Conservation (phyloP, 2,888 invertebrate species). For the Dasysyrphus tricinctus region DNA sequence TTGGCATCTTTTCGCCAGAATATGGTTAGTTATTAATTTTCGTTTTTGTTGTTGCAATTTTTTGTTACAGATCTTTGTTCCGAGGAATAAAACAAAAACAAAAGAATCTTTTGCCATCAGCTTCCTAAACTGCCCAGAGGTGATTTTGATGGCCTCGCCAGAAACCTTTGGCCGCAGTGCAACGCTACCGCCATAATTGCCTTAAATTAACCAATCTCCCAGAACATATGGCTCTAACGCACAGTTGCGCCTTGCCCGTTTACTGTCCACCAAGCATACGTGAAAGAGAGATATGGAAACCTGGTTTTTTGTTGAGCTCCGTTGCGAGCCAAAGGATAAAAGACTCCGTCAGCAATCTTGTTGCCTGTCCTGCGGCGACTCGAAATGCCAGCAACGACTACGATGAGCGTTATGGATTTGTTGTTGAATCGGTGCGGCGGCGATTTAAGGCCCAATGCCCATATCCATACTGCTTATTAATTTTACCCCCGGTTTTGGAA, state of each 20-base stretch:
- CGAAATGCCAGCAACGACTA: slow-evolving; percentile 81
- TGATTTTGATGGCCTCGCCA: slow-evolving; percentile 74
- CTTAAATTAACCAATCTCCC: slow-evolving; percentile 76
- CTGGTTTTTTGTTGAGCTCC: slow-evolving; percentile 29
- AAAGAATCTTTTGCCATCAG: slow-evolving; percentile 14
- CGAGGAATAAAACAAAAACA: slow-evolving; percentile 17
- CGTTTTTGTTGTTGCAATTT: slow-evolving; percentile 76
- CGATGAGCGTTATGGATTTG: slow-evolving; percentile 81
- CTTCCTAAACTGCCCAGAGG: slow-evolving; percentile 70
- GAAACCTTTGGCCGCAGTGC: slow-evolving; percentile 65
- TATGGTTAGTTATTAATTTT: slow-evolving; percentile 72
- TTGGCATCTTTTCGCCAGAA: slow-evolving; percentile 52
- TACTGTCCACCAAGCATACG: slow-evolving; percentile 1
- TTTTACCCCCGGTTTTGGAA: slow-evolving; percentile 57
- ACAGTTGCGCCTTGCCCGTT: slow-evolving; percentile 3
- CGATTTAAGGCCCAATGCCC: slow-evolving; percentile 53
- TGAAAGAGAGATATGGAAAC: slow-evolving; percentile 25
- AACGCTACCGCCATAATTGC: slow-evolving; percentile 76
- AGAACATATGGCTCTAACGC: slow-evolving; percentile 65
- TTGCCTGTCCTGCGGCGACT: slow-evolving; percentile 82
- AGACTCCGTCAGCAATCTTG: slow-evolving; percentile 79
- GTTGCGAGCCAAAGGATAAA: slow-evolving; percentile 42
- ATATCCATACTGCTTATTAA: slow-evolving; percentile 74
- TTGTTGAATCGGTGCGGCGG: slow-evolving; percentile 76
- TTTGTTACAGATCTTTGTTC: slow-evolving; percentile 74